Conservation (phyloP, 2,113 vertebrate species). For the Onychostoma macrolepis region DNA sequence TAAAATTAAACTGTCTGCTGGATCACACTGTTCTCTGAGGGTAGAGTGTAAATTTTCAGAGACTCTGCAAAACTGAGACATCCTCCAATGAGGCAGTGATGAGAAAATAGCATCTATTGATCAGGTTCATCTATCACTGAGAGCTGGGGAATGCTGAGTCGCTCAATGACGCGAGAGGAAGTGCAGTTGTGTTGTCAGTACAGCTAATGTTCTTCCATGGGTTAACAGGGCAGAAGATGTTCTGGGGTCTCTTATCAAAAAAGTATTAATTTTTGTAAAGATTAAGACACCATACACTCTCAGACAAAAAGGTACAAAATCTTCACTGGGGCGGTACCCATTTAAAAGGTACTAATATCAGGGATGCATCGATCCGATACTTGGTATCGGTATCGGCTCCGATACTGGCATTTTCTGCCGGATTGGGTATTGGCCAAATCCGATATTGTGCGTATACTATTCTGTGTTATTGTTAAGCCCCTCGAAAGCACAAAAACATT, state of each 20-base stretch:
- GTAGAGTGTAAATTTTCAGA: constrained; percentile 48
- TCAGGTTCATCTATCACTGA: constrained; percentile 57
- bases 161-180: constrained; percentile 1
- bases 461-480: no score
- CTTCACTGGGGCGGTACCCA: no score
- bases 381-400: no score
- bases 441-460: no score
- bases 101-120: constrained; percentile 56
- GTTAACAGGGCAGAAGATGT: background rate
- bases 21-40: background rate
- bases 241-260: background rate
- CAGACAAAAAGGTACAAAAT: background rate
- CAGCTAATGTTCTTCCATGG: background rate
- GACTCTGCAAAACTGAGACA: constrained; percentile 46
- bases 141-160: constrained; percentile 49
- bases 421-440: no score
- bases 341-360: no score
- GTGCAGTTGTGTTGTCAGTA: constrained; percentile 17
- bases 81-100: constrained; percentile 42
- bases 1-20: constrained; percentile 29
- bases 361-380: no score
- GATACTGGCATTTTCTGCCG: no score
- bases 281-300: background rate
- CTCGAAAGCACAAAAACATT: no score
- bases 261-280: background rate